Conservation (phyloP, 1,140 invertebrate species). For the Xylocopa sonorina region DNA sequence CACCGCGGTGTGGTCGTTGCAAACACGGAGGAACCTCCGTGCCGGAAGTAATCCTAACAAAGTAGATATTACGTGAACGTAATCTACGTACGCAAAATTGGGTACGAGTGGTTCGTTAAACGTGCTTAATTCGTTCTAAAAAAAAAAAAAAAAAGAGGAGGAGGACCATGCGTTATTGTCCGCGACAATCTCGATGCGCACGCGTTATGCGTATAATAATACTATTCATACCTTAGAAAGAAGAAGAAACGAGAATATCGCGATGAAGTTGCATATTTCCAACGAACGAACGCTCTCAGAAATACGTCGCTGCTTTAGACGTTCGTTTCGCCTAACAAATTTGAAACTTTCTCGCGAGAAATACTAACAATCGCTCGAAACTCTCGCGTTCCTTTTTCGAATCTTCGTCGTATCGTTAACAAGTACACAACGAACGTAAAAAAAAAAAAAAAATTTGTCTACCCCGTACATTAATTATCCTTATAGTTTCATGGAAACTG, state of each 20-base stretch:
- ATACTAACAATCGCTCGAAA: not conserved
- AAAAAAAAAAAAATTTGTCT: too few species aligned
- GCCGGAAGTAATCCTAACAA: conserved; percentile 32
- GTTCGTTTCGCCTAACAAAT: not conserved
- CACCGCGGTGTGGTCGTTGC: conserved; percentile 37
- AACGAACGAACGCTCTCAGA: conserved; percentile 19
- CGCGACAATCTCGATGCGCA: conserved; percentile 21
- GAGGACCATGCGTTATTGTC: not conserved
- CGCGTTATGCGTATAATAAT: conserved; percentile 50
- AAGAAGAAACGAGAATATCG: conserved; percentile 52
- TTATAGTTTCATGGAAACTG: conserved; percentile 56
- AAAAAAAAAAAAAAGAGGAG: not conserved
- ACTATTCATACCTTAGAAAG: conserved; percentile 32
- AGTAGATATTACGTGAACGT: conserved; percentile 44
- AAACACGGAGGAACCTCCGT: conserved; percentile 29
- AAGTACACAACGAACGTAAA: conserved; percentile 18
- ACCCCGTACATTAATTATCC: conserved; percentile 41
- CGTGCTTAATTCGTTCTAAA: conserved; percentile 6
- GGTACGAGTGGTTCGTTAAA: conserved; percentile 26
- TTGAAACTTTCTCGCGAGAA: conserved; percentile 2
- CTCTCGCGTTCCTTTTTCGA: not conserved
- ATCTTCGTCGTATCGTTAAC: conserved; percentile 16
- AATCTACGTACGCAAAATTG: conserved; percentile 22
- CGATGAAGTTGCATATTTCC: conserved; percentile 33
- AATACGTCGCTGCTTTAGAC: conserved; percentile 9